Percentiles rank a stretch among this genome's conserved stretches.
These are phyloP conservation scores for Crioceris asparagi DNA, from an alignment of 2,888 invertebrate genomes.

Conservation along the genomic window DNA sequence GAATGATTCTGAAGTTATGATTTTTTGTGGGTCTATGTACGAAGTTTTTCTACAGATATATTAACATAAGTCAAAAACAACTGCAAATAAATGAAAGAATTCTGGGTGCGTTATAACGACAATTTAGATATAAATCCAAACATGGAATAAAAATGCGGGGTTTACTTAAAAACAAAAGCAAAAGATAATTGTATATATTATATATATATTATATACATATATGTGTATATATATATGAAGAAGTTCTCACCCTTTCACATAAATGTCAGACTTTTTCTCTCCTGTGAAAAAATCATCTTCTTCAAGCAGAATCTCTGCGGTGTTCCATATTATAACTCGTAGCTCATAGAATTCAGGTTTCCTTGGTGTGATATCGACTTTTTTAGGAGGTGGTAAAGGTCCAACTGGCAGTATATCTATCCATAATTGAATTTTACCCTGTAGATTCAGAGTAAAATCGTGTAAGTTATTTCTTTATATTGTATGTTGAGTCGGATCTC, in stretches of 20 bases:
- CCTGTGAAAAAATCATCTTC: constrained; percentile 60
- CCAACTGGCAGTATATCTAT: constrained; percentile 70
- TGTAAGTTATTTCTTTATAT: too few species aligned
- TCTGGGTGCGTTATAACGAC: too few species aligned
- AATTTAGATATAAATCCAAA: too few species aligned
- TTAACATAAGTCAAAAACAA: too few species aligned
- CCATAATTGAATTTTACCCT: constrained; percentile 90
- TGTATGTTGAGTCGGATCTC: too few species aligned
- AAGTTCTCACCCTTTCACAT: constrained; percentile 52
- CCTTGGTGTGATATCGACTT: constrained; percentile 66
- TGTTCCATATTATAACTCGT: constrained; percentile 56
- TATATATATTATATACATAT: not conserved
- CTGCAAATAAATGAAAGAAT: too few species aligned
- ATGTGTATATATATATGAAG: not conserved
- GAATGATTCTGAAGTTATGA: too few species aligned
- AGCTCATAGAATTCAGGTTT: constrained; percentile 58
- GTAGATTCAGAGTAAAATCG: too few species aligned
- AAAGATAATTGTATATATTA: not conserved
- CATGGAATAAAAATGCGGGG: too few species aligned
- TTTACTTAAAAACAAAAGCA: too few species aligned
- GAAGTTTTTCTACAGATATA: too few species aligned
- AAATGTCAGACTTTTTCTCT: constrained; percentile 68
- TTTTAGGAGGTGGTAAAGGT: constrained; percentile 48
- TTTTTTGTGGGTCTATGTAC: too few species aligned
- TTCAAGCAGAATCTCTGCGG: constrained; percentile 50